phyloP scores from a whole-genome alignment of 92 coral and sea anemone genomes.

The Bergia puertoricense region DNA sequence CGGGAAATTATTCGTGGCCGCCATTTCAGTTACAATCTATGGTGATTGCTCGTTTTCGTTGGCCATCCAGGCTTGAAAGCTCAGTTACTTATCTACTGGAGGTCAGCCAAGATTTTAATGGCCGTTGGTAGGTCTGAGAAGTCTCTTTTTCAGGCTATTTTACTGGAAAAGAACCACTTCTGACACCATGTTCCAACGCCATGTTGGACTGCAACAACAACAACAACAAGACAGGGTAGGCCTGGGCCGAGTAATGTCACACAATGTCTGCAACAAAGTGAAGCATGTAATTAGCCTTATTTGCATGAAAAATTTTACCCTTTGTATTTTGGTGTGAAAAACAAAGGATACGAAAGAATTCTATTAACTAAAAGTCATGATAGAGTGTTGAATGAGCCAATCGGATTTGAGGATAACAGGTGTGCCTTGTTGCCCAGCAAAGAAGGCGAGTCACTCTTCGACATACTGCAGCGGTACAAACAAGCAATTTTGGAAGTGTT shows the following conservation, averaged over 20 bases:
- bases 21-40: slow-evolving; percentile 10
- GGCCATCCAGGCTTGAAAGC: neutral
- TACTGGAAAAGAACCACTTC: slow-evolving; percentile 3
- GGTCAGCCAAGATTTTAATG: neutral
- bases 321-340: no score
- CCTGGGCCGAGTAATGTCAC: slow-evolving; percentile 9
- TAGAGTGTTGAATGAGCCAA: no score
- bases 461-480: no score
- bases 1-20: slow-evolving; percentile 31
- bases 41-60: neutral
- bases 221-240: neutral
- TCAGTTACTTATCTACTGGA: neutral
- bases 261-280: neutral
- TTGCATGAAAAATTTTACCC: no score
- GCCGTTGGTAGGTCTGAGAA: neutral
- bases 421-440: no score
- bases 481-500: no score
- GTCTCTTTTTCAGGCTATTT: slow-evolving; percentile 7
- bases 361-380: no score
- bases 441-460: no score
- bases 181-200: slow-evolving; percentile 15
- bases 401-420: no score
- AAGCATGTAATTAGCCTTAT: no score
- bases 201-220: slow-evolving; percentile 5
- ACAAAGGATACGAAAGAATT: no score